Base-by-base conservation (phyloP, 2,888 invertebrate genomes). In the Volucella inflata region DNA sequence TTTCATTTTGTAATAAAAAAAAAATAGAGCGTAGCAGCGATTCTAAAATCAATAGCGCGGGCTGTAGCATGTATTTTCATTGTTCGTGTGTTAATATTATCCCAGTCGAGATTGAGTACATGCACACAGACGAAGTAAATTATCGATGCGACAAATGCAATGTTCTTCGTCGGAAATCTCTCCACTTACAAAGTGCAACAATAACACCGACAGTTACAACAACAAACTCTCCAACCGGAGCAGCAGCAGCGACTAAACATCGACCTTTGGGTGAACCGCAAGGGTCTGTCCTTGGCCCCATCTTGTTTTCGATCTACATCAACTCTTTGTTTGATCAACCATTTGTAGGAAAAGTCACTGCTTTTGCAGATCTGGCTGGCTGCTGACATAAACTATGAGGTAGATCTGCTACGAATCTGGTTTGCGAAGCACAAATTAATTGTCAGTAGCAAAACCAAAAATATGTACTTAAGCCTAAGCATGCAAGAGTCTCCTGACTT, bases 211-310 rank as follows among this genome's bases (percentile, higher is more conserved):
- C 8, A n/a, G 2, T 8, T 2, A 48, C 48, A 48, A 14, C 48
- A 48, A 48, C 48, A 48, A 48, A 14, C 2, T 48, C 48, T 48
- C 48, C 14, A 48, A 14, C 48, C 8, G 48, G n/a, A 48, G 48
- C 48, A 48, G 48, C 48, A 48, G 48, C 48, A 14, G 8, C 14
- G 48, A 48, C n/a, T n/a, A n/a, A 48, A 48, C 48, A 9, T n/a
- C 48, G 48, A n/a, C 14, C 48, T 14, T 14, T 36, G 14, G 12
- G 42, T 42, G 57, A 40, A 14, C 57, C 40, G 2, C 57, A 57
- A 40, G 57, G 57, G 9, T 57, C 57, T 16, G 40, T 57, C 57
- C 57, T 57, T n/a, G 57, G 57, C 12, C 57, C 55, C 38, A 55
- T 38, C 8, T 36, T 38, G 10, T 38, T 38, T 36, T 21, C 36